Conservation (phyloP, 1,140 invertebrate genomes). For the Drosophila biarmipes region DNA sequence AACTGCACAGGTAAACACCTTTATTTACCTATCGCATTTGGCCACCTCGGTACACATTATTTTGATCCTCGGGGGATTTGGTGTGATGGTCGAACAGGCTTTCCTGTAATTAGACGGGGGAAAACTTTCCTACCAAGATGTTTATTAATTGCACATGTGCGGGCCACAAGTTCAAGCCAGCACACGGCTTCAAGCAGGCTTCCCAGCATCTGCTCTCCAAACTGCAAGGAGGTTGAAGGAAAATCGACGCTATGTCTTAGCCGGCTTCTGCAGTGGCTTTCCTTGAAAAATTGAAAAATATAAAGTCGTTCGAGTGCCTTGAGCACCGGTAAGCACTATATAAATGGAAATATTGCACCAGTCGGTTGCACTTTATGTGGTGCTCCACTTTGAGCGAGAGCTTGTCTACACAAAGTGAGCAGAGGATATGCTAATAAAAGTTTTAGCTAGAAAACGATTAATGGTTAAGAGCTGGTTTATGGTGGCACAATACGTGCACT, state of each 20-base stretch:
- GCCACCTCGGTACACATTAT: slow-evolving; percentile 7
- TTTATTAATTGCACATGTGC: slow-evolving; percentile 35
- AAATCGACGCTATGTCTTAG: slow-evolving; percentile 12
- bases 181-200: slow-evolving; percentile 7
- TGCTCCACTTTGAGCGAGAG: slow-evolving; percentile 1
- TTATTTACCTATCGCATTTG: slow-evolving; percentile 18
- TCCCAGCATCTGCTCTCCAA: slow-evolving; percentile 4
- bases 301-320: slow-evolving; percentile 1
- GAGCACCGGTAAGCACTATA: neutral
- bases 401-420: no score
- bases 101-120: slow-evolving; percentile 40
- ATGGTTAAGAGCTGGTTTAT: slow-evolving; percentile 20
- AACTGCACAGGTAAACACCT: slow-evolving; percentile 18
- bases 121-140: slow-evolving; percentile 24
- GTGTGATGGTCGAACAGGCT: slow-evolving; percentile 13
- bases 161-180: slow-evolving; percentile 1
- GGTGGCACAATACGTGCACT: neutral
- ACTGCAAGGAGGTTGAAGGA: slow-evolving; percentile 4
- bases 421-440: slow-evolving; percentile 8
- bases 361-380: slow-evolving; percentile 13
- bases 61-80: slow-evolving; percentile 22
- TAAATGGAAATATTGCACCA: slow-evolving; percentile 25
- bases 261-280: slow-evolving; percentile 17
- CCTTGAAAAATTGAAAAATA: slow-evolving; percentile 3
- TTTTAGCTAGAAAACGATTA: slow-evolving; percentile 17